These are phyloP conservation scores for Hypotaenidia okinawae DNA, from an alignment of 2,797 vertebrate species.

Conservation along the genomic window DNA sequence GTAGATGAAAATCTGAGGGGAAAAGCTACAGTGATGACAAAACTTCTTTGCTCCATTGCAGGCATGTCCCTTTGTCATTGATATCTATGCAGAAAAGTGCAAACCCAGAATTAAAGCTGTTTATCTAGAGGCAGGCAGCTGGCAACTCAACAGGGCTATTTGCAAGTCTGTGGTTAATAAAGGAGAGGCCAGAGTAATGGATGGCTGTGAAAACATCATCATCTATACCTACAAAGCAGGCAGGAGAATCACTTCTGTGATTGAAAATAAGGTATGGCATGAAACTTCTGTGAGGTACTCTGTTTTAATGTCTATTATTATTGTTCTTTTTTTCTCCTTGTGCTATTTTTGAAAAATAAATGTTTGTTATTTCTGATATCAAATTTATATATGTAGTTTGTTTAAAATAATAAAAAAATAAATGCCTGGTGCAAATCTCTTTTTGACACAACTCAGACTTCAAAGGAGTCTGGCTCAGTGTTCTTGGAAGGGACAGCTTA, in stretches of 20 bases:
- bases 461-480: not conserved
- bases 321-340: not conserved
- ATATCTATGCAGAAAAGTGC: constrained; percentile 82
- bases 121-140: constrained; percentile 79
- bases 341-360: not conserved
- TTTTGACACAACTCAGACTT: not conserved
- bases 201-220: constrained; percentile 82
- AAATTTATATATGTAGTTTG: not conserved
- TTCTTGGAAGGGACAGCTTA: not conserved
- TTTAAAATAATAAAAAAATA: not conserved
- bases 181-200: constrained; percentile 81
- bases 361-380: not conserved
- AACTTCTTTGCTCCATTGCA: constrained; percentile 39
- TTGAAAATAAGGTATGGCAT: constrained; percentile 88
- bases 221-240: constrained; percentile 83
- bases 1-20: not conserved
- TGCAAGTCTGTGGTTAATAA: constrained; percentile 83
- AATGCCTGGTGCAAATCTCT: not conserved
- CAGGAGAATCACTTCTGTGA: constrained; percentile 86
- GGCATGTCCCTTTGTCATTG: constrained; percentile 91
- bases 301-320: not conserved
- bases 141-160: constrained; percentile 84
- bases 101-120: constrained; percentile 82
- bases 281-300: not conserved
- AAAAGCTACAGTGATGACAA: not conserved